Base-by-base conservation (phyloP, 35 echinoderm and acorn worm genomes). In the Acanthaster planci region DNA sequence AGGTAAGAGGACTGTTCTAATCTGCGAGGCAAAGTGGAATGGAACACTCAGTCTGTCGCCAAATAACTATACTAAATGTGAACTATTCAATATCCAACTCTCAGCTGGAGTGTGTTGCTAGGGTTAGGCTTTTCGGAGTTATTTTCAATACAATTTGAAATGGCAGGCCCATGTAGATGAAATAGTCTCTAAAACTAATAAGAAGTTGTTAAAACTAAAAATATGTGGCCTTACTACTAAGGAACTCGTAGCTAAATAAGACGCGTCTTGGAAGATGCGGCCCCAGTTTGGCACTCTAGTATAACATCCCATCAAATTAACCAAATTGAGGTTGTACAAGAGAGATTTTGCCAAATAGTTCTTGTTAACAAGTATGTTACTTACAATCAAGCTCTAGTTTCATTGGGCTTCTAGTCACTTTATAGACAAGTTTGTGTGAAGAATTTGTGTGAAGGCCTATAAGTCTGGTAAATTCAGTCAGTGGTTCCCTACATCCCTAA, bases 371-470 rank as follows among this genome's bases (percentile, higher is more conserved):
- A 67, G 16, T 67, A 67, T 1, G 1, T 8, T 19, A 67, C 8
- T 67, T 67, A 67, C 23, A n/a, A 67, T 31, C 12, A 67, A 67
- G 59, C 59, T 22, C 7, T 67, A 5, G 21, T 8, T 67, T n/a
- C 30, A 31, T 67, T 67, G 59, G 30, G 30, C 8, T 8, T 22
- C n/a, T 8, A 67, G 21, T 67, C 59, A 8, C 30, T 67, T 8
- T 67, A 35, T 50, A 2, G 88, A 87, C 44, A 86, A 94, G 2
- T 82, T 86, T 35, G 81, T 94, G 59, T 31, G 8, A 1, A 8
- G 30, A 67, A 22, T 67, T 67, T 67, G 59, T 22, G 8, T 7
- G 19, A 67, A 67, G 23, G 23, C 59, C 8, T 67, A 27, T n/a
- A 67, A n/a, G 59, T 67, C 59, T 1, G 30, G n/a, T 27, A 22